Percentiles rank a stretch among this genome's conserved stretches.
These are phyloP conservation scores for Bombus picipes DNA, from an alignment of 1,140 invertebrate species.

Conservation along the genomic window DNA sequence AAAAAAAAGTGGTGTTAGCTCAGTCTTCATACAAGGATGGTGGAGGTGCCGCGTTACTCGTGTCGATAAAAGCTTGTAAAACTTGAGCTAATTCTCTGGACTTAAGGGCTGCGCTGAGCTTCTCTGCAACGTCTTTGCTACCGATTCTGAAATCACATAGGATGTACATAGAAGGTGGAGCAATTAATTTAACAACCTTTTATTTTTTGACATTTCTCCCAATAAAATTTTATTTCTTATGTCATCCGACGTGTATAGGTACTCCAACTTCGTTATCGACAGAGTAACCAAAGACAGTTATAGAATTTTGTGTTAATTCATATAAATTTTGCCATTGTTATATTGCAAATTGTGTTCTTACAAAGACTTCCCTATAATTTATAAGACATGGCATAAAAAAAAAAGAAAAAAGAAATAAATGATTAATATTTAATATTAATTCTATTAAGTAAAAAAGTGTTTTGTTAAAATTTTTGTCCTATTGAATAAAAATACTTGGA, in stretches of 20 bases:
- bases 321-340: background rate
- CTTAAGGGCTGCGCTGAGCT: conserved; percentile 71
- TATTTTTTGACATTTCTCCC: too few relatives aligned
- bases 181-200: conserved; percentile 3
- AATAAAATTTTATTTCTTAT: background rate
- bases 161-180: background rate
- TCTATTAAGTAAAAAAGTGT: background rate
- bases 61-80: conserved; percentile 71
- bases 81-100: conserved; percentile 71
- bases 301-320: conserved; percentile 18
- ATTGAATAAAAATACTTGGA: background rate
- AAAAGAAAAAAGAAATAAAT: background rate
- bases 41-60: conserved; percentile 44
- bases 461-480: background rate
- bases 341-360: conserved; percentile 11
- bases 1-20: background rate
- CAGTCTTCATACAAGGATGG: conserved; percentile 36
- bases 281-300: background rate
- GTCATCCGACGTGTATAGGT: background rate
- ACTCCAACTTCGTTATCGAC: background rate
- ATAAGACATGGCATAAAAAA: background rate
- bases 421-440: background rate
- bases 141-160: conserved; percentile 68
- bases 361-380: conserved; percentile 8
- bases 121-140: conserved; percentile 71